These are phyloP conservation scores for Chinchilla lanigera DNA, from an alignment of 2,113 vertebrate genomes.

Conservation along the genomic window DNA sequence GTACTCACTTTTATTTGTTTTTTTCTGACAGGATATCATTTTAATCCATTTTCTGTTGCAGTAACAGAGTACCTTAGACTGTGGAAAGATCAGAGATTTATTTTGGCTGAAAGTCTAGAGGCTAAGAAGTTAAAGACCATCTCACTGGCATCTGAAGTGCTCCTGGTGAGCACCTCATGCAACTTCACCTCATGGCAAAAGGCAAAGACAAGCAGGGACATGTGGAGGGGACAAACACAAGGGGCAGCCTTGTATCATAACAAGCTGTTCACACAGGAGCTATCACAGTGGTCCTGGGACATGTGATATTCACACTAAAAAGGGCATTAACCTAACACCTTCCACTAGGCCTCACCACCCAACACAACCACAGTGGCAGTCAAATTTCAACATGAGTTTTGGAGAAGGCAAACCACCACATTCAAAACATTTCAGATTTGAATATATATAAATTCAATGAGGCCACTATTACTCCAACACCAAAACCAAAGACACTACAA, in stretches of 20 bases:
- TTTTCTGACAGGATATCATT: not conserved
- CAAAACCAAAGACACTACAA: not conserved
- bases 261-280: too few species aligned
- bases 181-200: not conserved
- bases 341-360: too few species aligned
- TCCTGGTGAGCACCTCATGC: not conserved
- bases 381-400: not conserved
- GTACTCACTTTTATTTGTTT: not conserved
- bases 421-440: too few species aligned
- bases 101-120: not conserved
- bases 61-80: not conserved
- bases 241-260: not conserved
- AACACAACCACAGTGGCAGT: not conserved
- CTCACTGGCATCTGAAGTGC: not conserved
- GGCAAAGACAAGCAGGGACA: not conserved
- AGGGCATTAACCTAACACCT: not conserved
- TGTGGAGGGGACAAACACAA: not conserved
- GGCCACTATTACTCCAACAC: not conserved
- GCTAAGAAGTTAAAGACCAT: not conserved
- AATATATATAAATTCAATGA: not conserved
- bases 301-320: not conserved
- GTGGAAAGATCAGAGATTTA: not conserved
- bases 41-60: not conserved
- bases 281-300: too few species aligned
- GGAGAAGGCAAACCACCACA: not conserved